These are phyloP conservation scores for Polyommatus iphigenia DNA, from an alignment of 2,888 invertebrate species.

Conservation along the genomic window DNA sequence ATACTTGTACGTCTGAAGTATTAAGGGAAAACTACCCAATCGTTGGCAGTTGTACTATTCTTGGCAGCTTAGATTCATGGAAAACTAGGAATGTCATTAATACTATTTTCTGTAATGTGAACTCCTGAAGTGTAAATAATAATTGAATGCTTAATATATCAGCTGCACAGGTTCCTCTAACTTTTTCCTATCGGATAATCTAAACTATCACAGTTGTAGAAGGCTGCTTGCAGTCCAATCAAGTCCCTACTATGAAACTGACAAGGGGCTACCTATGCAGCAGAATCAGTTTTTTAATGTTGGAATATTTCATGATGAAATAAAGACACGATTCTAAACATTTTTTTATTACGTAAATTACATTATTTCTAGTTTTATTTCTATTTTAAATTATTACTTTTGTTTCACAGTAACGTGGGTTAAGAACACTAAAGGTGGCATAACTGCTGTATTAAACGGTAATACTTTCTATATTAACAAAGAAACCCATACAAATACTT, in stretches of 20 bases:
- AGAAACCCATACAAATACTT: background rate
- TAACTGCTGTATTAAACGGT: background rate
- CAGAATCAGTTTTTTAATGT: too few relatives aligned
- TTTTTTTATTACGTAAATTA: background rate
- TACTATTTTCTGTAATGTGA: too few relatives aligned
- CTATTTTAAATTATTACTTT: background rate
- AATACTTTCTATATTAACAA: background rate
- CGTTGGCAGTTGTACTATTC: background rate
- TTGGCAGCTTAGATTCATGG: background rate
- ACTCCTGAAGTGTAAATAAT: background rate
- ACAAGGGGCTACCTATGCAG: too few relatives aligned
- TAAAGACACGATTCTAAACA: background rate
- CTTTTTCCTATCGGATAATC: too few relatives aligned
- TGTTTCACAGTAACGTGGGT: background rate
- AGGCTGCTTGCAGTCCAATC: too few relatives aligned
- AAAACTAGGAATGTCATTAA: background rate
- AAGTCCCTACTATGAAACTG: too few relatives aligned
- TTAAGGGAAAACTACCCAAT: background rate
- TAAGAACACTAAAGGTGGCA: background rate
- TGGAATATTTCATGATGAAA: too few relatives aligned
- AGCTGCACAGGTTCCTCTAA: too few relatives aligned
- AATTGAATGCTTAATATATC: too few relatives aligned
- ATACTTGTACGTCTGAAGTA: slow-evolving; percentile 34
- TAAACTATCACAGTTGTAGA: too few relatives aligned
- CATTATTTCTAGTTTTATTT: background rate